Percentiles rank a stretch among this genome's conserved stretches.
These are phyloP conservation scores for Threskiornis aethiopicus DNA, from an alignment of 2,797 vertebrate species.

Conservation along the genomic window DNA sequence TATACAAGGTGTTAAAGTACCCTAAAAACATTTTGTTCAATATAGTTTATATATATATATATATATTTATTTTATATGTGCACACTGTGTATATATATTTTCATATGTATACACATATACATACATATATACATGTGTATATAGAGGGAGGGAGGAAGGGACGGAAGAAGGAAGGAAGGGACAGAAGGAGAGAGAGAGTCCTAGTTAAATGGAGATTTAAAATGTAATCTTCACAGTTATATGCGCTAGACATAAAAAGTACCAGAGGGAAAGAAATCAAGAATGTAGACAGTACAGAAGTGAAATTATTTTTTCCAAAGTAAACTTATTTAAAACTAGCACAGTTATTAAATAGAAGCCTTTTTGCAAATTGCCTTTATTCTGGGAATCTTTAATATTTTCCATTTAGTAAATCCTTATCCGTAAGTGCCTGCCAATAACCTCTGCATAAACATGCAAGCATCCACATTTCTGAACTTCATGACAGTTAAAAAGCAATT, in stretches of 20 bases:
- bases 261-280: neutral
- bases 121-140: neutral
- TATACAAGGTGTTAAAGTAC: neutral
- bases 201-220: neutral
- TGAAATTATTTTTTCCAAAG: neutral
- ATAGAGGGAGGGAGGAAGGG: neutral
- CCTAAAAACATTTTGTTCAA: neutral
- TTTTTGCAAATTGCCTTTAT: slow-evolving; percentile 26
- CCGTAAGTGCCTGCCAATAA: neutral
- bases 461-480: slow-evolving; percentile 27
- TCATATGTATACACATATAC: neutral
- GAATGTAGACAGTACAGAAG: neutral
- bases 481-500: slow-evolving; percentile 48
- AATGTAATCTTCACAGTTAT: neutral
- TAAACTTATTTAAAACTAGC: slow-evolving; percentile 21
- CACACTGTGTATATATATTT: no score
- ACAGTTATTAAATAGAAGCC: neutral
- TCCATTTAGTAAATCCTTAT: neutral
- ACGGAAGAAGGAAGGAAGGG: neutral
- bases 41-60: neutral
- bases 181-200: neutral
- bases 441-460: neutral
- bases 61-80: neutral
- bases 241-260: neutral
- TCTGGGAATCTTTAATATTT: slow-evolving; percentile 6